A percentile compares a stretch with the other conserved stretches of the same genome.
phyloP scores from a whole-genome alignment of 2,888 invertebrate species.

The Synanthedon andrenaeformis region DNA sequence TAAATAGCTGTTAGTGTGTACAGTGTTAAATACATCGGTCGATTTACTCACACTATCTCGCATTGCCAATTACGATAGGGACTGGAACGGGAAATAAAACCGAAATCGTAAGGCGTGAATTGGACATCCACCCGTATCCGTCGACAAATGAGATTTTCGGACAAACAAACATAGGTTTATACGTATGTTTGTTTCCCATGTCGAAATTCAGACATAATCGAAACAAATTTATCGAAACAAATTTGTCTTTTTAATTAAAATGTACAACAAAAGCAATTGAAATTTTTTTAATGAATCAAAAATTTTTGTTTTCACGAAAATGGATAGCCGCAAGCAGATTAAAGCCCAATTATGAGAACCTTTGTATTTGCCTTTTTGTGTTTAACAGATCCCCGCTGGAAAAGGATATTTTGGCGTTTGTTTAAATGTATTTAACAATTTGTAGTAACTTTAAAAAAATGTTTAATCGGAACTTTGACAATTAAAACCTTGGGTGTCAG shows the following conservation, averaged over 20 bases:
- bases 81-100: slow-evolving; percentile 21
- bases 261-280: too few species aligned
- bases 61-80: slow-evolving; percentile 11
- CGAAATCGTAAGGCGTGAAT: slow-evolving; percentile 21
- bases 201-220: neutral
- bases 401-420: too few species aligned
- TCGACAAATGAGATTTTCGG: slow-evolving; percentile 30
- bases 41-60: too few species aligned
- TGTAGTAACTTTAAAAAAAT: too few species aligned
- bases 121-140: slow-evolving; percentile 29
- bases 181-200: too few species aligned
- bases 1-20: too few species aligned
- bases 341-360: neutral
- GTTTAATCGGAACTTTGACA: too few species aligned
- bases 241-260: neutral
- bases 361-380: neutral
- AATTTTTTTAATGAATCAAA: too few species aligned
- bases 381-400: neutral
- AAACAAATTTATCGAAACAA: neutral
- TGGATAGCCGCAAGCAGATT: neutral
- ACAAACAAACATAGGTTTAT: slow-evolving; percentile 13
- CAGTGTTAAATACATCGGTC: too few species aligned
- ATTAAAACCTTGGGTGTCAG: too few species aligned
- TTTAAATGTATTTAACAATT: too few species aligned
- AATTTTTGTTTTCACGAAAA: too few species aligned